Percentiles rank a stretch among this genome's conserved stretches.
phyloP scores from a whole-genome alignment of 1,140 invertebrate species.

The Dendrolimus punctatus region DNA sequence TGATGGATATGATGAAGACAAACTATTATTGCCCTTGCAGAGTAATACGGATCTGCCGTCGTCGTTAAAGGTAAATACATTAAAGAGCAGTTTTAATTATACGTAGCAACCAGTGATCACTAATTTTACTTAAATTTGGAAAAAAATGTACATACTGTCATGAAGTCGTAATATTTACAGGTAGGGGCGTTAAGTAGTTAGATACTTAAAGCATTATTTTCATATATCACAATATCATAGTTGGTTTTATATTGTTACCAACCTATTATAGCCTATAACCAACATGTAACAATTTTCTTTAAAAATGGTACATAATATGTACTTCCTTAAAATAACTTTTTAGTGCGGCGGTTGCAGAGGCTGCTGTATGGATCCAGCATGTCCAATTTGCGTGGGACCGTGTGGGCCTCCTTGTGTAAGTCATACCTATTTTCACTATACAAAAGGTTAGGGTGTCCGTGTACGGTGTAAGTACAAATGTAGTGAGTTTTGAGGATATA shows the following conservation, averaged over 20 bases:
- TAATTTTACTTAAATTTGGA: too few relatives aligned
- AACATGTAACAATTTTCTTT: neutral
- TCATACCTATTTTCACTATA: neutral
- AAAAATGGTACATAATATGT: conserved; percentile 4
- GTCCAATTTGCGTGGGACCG: conserved; percentile 14
- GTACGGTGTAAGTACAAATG: too few relatives aligned
- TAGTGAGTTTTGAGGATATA: too few relatives aligned
- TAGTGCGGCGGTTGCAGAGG: conserved; percentile 37
- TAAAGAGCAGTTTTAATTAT: too few relatives aligned
- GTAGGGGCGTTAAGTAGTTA: neutral
- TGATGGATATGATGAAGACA: neutral
- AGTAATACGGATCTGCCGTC: conserved; percentile 45
- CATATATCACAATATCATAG: too few relatives aligned
- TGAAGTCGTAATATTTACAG: neutral
- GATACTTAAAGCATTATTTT: neutral
- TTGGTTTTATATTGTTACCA: too few relatives aligned
- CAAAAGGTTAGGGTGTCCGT: neutral
- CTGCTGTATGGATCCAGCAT: conserved; percentile 26
- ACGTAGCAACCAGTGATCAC: too few relatives aligned
- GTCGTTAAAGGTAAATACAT: conserved; percentile 35
- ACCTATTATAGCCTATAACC: too few relatives aligned
- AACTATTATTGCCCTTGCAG: conserved; percentile 30
- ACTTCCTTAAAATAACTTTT: conserved; percentile 11
- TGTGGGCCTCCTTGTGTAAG: conserved; percentile 24
- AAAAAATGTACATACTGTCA: neutral